Percentiles rank a stretch among this genome's conserved stretches.
phyloP scores from a whole-genome alignment of 2,797 vertebrate genomes.

The Phoeniculus purpureus region DNA sequence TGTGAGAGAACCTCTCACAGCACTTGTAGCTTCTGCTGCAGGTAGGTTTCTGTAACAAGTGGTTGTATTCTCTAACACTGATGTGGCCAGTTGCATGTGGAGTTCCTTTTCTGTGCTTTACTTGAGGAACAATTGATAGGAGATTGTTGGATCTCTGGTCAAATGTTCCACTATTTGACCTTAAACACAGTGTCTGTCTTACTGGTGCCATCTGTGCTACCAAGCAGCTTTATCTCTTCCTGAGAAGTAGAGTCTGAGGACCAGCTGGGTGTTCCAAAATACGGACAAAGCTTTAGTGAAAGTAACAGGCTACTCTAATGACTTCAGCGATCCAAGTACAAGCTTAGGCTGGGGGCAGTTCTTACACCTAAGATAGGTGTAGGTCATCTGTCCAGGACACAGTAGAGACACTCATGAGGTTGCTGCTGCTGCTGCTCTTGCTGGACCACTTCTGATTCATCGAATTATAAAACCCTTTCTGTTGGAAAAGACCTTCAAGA shows the following conservation, averaged over 20 bases:
- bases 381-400: rapidly evolving
- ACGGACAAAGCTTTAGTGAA: background rate
- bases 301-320: background rate
- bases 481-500: too few relatives aligned
- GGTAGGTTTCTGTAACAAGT: background rate
- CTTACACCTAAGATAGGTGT: background rate
- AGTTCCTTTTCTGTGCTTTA: background rate
- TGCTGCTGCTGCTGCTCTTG: background rate
- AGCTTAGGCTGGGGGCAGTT: background rate
- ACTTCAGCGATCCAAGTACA: rapidly evolving
- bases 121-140: background rate
- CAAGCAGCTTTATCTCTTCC: background rate
- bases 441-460: background rate
- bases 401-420: background rate
- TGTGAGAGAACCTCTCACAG: background rate
- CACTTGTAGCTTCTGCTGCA: background rate
- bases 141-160: background rate
- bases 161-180: background rate
- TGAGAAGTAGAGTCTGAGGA: background rate
- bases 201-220: rapidly evolving
- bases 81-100: rapidly evolving
- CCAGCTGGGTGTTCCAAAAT: background rate
- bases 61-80: background rate
- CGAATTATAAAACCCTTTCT: too few relatives aligned
- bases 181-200: background rate